Conservation (phyloP, 2,888 invertebrate genomes). For the Thymelicus lineola region DNA sequence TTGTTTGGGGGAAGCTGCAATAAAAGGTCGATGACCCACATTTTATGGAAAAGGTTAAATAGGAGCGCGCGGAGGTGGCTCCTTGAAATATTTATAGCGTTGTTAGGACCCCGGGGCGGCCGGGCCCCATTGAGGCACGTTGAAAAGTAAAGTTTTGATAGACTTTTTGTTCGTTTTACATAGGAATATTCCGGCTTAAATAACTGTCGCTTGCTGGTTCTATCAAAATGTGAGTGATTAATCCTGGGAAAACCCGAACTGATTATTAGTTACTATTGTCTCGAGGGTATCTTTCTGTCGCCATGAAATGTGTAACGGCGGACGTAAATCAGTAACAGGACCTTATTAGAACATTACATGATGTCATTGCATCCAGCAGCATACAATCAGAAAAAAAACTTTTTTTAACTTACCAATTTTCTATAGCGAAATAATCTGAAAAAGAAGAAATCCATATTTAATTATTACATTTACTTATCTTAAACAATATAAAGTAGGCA, state of each 20-base stretch:
- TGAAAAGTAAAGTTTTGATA: conserved; percentile 27
- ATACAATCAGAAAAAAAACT: no score
- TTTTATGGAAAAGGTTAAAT: conserved; percentile 32
- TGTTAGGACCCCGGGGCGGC: conserved; percentile 4
- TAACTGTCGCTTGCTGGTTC: no score
- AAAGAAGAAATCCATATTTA: conserved; percentile 2
- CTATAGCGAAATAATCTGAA: background rate
- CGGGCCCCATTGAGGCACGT: conserved; percentile 12
- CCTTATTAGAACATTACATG: no score
- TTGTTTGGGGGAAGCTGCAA: conserved; percentile 29
- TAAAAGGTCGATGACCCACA: conserved; percentile 33
- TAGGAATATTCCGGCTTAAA: background rate
- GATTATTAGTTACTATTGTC: no score
- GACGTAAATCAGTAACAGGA: no score
- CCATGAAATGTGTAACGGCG: no score
- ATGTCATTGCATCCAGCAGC: no score
- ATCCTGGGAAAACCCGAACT: no score
- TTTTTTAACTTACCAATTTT: conserved; percentile 14
- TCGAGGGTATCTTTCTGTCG: no score
- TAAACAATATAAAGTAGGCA: no score
- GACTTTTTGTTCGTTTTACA: conserved; percentile 1
- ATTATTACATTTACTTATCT: background rate
- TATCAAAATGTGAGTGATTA: no score
- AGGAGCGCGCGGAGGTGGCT: conserved; percentile 14
- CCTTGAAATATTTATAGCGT: conserved; percentile 34